Evolutionary conservation across 2,797 vertebrate genomes (phyloP), one percentile per base, ranked within the genome.

Genomic region (Syndactyla subalaris): DNA sequence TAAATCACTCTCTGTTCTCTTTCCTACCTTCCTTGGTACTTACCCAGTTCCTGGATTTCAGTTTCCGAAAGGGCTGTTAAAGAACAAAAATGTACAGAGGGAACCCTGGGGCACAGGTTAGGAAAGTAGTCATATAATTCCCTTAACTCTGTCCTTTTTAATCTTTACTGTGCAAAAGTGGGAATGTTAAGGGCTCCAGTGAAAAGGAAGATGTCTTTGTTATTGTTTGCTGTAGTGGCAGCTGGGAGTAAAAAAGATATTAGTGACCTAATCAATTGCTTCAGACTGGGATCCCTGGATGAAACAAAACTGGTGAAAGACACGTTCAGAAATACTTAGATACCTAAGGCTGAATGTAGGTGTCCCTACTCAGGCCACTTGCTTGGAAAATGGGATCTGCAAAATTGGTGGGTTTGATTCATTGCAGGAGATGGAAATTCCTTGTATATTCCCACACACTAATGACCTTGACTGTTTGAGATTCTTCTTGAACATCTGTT

Each of bases 401-500:
- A 48, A 6, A 61, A 7, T 7, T 41, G 27, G 22, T 75, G 70
- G 1, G 34, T 76, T 90, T 75, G 85, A 84, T 83, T 90, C 14
- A 43, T 21, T 41, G 73, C 54, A 84, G 51, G 66, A 75, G 62
- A 84, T 83, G 79, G 82, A 94, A 93, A 93, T 92, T 84, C 78
- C 57, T 74, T 51, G 18, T 87, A 8, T 87, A 76, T 91, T 96
- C 88, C 65, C 66, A 43, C 72, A 95, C 52, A 80, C 2, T 2
- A 80, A 21, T 65, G 85, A 89, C 73, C 79, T 75, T 43, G 62
- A 34, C 46, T 49, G 8, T 14, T 81, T n/a, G 75, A 73, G 76
- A 57, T 65, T 93, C 89, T 95, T 88, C 80, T 73, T 76, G 45
- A 88, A 94, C 58, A 94, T 81, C 80, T 90, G 85, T 66, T 92